phyloP scores from a whole-genome alignment of 37 sponge, comb jelly and placozoan species.

The Bolinopsis microptera region DNA sequence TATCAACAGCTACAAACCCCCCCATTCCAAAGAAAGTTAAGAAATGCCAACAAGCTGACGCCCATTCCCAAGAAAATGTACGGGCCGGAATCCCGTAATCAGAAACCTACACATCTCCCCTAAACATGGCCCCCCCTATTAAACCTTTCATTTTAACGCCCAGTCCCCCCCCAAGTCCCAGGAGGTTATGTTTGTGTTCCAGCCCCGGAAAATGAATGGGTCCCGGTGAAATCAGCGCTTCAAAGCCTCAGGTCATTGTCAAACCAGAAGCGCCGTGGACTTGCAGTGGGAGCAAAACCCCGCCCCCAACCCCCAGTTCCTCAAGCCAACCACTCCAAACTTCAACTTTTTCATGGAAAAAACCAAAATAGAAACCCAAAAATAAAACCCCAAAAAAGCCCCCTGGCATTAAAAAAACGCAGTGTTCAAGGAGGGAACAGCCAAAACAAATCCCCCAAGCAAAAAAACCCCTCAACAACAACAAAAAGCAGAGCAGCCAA shows the following conservation, averaged over 20 bases:
- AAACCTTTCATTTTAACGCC: constrained; percentile 42
- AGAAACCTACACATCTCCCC: neutral
- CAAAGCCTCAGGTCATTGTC: constrained; percentile 43
- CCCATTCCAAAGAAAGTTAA: no score
- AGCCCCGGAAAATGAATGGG: neutral
- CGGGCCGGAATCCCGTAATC: neutral
- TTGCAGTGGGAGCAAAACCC: constrained; percentile 12
- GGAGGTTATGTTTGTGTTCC: neutral
- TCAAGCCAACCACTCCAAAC: neutral
- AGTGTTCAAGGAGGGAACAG: neutral
- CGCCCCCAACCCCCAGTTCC: constrained; percentile 37
- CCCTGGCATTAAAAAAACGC: neutral
- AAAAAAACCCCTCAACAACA: neutral
- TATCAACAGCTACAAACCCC: constrained; percentile 17
- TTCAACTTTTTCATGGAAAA: neutral
- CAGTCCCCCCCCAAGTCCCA: neutral
- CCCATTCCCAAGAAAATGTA: constrained; percentile 55
- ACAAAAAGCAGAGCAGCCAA: no score
- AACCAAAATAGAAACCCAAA: neutral
- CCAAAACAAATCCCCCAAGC: no score
- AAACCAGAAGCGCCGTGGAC: constrained; percentile 53
- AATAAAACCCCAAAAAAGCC: neutral
- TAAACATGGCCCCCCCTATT: neutral
- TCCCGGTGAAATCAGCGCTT: constrained; percentile 14
- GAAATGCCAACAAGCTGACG: constrained; percentile 29